phyloP scores from a whole-genome alignment of 2,888 invertebrate species.

The Xestia sexstrigata region DNA sequence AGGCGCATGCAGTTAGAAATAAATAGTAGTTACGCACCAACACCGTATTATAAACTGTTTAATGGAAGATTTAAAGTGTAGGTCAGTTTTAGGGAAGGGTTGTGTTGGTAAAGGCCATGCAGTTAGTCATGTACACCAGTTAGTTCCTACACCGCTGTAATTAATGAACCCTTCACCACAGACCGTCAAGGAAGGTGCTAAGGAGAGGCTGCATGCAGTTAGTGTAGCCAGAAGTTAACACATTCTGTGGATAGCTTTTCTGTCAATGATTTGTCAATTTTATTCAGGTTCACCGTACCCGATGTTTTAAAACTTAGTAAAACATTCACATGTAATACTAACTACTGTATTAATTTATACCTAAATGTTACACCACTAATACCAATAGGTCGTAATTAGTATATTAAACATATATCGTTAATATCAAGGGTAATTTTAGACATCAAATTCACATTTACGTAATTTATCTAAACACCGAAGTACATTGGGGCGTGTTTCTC shows the following conservation, averaged over 20 bases:
- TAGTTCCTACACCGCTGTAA: conserved; percentile 72
- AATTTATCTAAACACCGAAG: conserved; percentile 78
- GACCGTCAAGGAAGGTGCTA: conserved; percentile 77
- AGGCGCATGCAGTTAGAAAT: conserved; percentile 82
- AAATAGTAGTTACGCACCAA: conserved; percentile 77
- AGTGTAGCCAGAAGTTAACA: conserved; percentile 72
- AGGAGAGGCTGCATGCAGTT: conserved; percentile 84
- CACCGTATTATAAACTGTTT: conserved; percentile 66
- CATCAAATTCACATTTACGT: conserved; percentile 80
- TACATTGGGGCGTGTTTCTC: conserved; percentile 80
- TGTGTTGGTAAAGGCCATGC: conserved; percentile 77
- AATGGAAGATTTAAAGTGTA: conserved; percentile 53
- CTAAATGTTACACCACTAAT: conserved; percentile 68
- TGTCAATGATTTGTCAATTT: conserved; percentile 34
- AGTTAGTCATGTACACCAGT: conserved; percentile 76
- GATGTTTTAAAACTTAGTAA: conserved; percentile 36
- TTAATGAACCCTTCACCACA: conserved; percentile 72
- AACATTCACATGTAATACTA: conserved; percentile 51
- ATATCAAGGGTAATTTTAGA: conserved; percentile 79
- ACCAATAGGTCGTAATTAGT: conserved; percentile 72
- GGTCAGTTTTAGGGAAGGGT: conserved; percentile 72
- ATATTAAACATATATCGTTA: conserved; percentile 70
- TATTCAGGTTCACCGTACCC: conserved; percentile 56
- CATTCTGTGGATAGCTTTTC: conserved; percentile 67
- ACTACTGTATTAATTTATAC: conserved; percentile 48